phyloP scores from a whole-genome alignment of 2,113 vertebrate genomes.

The Naja naja region DNA sequence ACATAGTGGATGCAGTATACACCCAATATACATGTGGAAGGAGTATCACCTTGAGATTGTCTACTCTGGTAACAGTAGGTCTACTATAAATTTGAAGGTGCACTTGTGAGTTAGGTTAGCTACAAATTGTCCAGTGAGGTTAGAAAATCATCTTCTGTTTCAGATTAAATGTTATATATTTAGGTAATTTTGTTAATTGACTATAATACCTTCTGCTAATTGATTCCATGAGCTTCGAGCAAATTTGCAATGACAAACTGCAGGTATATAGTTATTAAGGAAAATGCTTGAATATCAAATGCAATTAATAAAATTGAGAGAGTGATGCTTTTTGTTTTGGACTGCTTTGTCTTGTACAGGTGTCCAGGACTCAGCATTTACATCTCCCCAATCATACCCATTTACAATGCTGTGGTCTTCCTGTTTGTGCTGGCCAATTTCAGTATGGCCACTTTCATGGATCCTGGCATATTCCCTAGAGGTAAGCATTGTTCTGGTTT shows the following conservation, averaged over 20 bases:
- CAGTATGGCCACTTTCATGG: slow-evolving; percentile 99
- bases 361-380: slow-evolving; percentile 88
- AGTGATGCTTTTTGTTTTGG: background rate
- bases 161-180: background rate
- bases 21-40: background rate
- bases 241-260: background rate
- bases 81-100: background rate
- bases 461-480: slow-evolving; percentile 95
- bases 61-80: background rate
- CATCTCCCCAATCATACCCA: slow-evolving; percentile 83
- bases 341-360: slow-evolving; percentile 63
- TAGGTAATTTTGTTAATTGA: background rate
- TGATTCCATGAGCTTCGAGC: background rate
- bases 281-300: background rate
- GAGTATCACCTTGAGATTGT: background rate
- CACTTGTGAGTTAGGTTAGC: background rate
- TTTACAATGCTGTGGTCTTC: slow-evolving; percentile 90
- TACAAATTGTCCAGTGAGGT: background rate
- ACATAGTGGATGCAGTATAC: background rate
- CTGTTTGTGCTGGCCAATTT: slow-evolving; percentile 97
- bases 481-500: slow-evolving; percentile 68
- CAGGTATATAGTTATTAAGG: background rate
- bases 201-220: background rate
- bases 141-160: rapidly evolving
- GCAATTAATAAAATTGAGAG: background rate